Base-by-base conservation (phyloP, 2,113 vertebrate genomes). In the Tauraco erythrolophus region DNA sequence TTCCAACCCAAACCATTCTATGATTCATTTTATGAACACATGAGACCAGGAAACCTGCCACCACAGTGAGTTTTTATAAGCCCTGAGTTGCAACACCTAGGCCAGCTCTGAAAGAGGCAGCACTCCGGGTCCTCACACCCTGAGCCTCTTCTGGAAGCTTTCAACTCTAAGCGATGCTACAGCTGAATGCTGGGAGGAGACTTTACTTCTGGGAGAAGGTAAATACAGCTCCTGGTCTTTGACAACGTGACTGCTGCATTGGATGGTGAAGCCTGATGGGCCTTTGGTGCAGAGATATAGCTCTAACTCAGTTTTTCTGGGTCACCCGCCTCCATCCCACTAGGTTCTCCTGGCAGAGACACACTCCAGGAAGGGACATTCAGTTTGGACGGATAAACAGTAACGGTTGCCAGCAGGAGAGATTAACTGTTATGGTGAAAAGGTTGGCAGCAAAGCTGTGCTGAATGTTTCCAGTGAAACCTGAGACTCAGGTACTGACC, bases 381-480 rank as follows among this genome's bases (percentile, higher is more conserved):
- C 39, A 8, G 2, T 66, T 45, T 88, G 74, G 35, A 61, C 5
- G 14, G 94, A 78, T 66, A 87, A 95, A 92, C 57, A 94, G 66
- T 6, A 53, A 71, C 0, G 0, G 79, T 51, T 96, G 95, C 91
- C 92, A 96, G 77, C 41, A 77, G 57, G 48, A 60, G 64, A 92
- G 94, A 94, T 94, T 94, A 93, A 72, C 53, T 90, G 92, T 68
- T 65, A 68, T n/a, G 88, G 80, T 92, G 71, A 76, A 84, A 95
- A 79, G 7, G 69, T 13, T 76, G 75, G 25, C 78, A 81, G 75
- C 64, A 74, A 77, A 62, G 53, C 71, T 43, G 78, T 12, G 48
- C 64, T 81, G 62, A 69, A 74, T 51, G 70, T 50, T 92, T 72
- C 31, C 27, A 7, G 30, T 24, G 87, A 81, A 95, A 88, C 62